Base-by-base conservation (phyloP, 2,888 invertebrate genomes). In the Nomada lathburiana region DNA sequence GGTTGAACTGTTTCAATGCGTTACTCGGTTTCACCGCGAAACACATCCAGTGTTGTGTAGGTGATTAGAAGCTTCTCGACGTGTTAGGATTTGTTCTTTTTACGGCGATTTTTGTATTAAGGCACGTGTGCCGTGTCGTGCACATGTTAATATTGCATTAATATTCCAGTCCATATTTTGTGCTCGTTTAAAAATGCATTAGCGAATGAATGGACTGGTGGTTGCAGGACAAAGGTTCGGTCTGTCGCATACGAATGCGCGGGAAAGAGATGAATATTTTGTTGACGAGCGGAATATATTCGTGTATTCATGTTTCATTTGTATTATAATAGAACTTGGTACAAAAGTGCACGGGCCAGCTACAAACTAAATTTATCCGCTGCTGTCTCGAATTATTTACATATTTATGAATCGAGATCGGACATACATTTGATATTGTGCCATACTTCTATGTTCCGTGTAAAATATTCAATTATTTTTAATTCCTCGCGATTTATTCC, bases 341-440 rank as follows among this genome's bases (percentile, higher is more conserved):
- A 84, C 82, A 86, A 87, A 73, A 87, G 72, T 74, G 84, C 69
- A 86, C 69, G 57, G 44, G 63, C 72, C 63, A 29, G 23, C 63
- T 69, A 72, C 75, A 76, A 62, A 47, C 50, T 60, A 71, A 57
- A 64, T 60, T 68, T 42, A 63, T 82, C 74, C 79, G 71, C 52
- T 69, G 13, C 62, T 57, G 52, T 26, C 26, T 47, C 68, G 52
- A 26, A 71, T 68, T 82, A 82, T 82, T 82, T 82, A 82, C 82
- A 82, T 68, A 76, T 71, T 67, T 55, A 70, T 55, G 29, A 70
- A 26, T 47, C 26, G 70, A 68, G 81, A 71, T 76, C 76, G 64
- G 68, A 57, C 62, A 55, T 63, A 73, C 57, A 67, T 80, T 57
- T 55, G 63, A 76, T 69, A 60, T 71, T 65, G 68, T 69, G 36